Conservation (phyloP, 2,113 vertebrate genomes). For the Rhodinocichla rosea region DNA sequence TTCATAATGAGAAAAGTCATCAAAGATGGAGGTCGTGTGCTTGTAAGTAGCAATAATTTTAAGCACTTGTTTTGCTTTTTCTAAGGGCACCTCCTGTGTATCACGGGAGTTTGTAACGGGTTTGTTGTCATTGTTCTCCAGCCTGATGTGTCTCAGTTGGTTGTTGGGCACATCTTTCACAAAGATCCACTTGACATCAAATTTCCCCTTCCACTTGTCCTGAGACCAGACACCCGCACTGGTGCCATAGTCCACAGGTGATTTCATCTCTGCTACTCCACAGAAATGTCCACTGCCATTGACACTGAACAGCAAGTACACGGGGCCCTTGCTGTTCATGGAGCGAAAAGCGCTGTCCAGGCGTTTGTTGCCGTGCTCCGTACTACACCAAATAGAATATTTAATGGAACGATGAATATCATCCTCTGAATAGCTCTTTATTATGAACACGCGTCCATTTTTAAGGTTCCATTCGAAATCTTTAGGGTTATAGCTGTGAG, state of each 20-base stretch:
- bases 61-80: slow-evolving; percentile 97
- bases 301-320: slow-evolving; percentile 96
- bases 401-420: slow-evolving; percentile 99
- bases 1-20: slow-evolving; percentile 98
- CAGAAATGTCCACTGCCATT: slow-evolving; percentile 99
- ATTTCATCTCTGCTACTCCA: slow-evolving; percentile 97
- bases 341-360: slow-evolving; percentile 91
- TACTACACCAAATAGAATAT: slow-evolving; percentile 99
- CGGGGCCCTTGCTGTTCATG: slow-evolving; percentile 87
- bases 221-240: slow-evolving; percentile 98
- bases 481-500: slow-evolving; percentile 96
- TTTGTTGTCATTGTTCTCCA: slow-evolving; percentile 99
- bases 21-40: slow-evolving; percentile 99
- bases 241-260: slow-evolving; percentile 97
- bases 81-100: slow-evolving; percentile 98
- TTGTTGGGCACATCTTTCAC: slow-evolving; percentile 98
- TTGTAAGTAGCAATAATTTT: slow-evolving; percentile 96
- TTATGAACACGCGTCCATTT: slow-evolving; percentile 94
- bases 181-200: slow-evolving; percentile 98
- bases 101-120: slow-evolving; percentile 98
- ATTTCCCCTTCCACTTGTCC: slow-evolving; percentile 99
- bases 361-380: slow-evolving; percentile 94
- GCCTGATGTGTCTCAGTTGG: slow-evolving; percentile 95
- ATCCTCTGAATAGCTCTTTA: slow-evolving; percentile 98
- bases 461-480: slow-evolving; percentile 97